Evolutionary conservation across 2,113 vertebrate genomes (phyloP), one percentile per base, ranked within the genome.

Genomic region (Osmerus mordax): DNA sequence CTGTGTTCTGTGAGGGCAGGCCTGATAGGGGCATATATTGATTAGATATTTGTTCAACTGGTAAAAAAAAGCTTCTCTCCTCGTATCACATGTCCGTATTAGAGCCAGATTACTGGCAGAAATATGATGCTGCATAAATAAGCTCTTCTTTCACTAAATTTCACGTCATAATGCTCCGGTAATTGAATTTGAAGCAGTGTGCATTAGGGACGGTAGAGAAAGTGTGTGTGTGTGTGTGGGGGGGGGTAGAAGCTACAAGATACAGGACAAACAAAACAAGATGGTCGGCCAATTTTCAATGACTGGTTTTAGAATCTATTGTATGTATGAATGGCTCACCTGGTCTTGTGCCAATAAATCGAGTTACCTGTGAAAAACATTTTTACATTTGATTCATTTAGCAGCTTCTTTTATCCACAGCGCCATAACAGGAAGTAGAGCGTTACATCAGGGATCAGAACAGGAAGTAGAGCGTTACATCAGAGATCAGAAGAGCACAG

Each of bases 121-220:
- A 91, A 91, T 83, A 83, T 14, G 82, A 93, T 89, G 85, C 88
- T 82, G 74, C 81, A 86, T 85, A 87, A 90, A 89, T 91, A 67
- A 87, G 83, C 73, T 80, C 76, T 69, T 69, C 85, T 78, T 87
- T 83, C 82, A 83, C 79, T 85, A 78, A 87, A 85, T 86, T 87
- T 85, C 79, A 86, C 65, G 47, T 83, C 83, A 84, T 91, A 89
- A 92, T 90, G 88, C 82, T 83, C 69, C 67, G 3, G 78, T 91
- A 89, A 91, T 92, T 85, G 64, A 76, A 90, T 91, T 89, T 81
- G 62, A 29, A 70, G 66, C 72, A 79, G 79, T 82, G 83, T 84
- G 87, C 91, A 90, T 90, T 86, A 86, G 85, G 72, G 79, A 70
- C 78, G 74, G 78, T 89, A 87, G 84, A 77, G 78, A 75, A 86